phyloP scores from a whole-genome alignment of 2,888 invertebrate genomes.

The Hermodice carunculata region DNA sequence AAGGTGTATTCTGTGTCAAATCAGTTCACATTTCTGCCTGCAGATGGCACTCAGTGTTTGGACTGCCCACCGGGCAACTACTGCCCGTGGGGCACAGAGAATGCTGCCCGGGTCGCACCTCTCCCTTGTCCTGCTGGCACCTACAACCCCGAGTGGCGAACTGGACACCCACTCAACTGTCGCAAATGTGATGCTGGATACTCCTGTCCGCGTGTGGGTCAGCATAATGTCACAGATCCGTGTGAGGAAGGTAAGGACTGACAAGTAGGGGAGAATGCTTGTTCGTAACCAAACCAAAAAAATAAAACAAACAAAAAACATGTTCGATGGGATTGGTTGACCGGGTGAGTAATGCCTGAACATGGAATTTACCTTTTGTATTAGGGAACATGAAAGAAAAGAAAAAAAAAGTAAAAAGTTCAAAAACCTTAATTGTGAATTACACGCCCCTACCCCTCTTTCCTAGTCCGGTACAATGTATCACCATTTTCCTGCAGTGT shows the following conservation, averaged over 20 bases:
- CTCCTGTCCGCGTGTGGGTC: slow-evolving; percentile 59
- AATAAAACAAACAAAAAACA: too few species aligned
- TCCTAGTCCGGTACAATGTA: too few species aligned
- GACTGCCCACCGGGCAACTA: slow-evolving; percentile 60
- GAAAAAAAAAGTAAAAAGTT: too few species aligned
- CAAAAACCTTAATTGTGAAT: too few species aligned
- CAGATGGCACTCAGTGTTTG: slow-evolving; percentile 57
- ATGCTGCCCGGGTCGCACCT: slow-evolving; percentile 53
- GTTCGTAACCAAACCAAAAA: background rate
- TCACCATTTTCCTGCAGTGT: too few species aligned
- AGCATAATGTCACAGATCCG: slow-evolving; percentile 48
- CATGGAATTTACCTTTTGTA: too few species aligned
- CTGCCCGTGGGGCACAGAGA: slow-evolving; percentile 59
- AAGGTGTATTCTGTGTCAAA: too few species aligned
- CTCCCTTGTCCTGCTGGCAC: slow-evolving; percentile 59
- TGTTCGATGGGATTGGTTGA: too few species aligned
- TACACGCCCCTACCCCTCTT: too few species aligned
- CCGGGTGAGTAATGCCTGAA: too few species aligned
- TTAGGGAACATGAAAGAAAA: too few species aligned
- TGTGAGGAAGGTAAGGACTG: slow-evolving; percentile 57
- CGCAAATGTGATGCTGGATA: slow-evolving; percentile 56
- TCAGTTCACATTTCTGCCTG: too few species aligned
- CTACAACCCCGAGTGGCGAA: slow-evolving; percentile 55
- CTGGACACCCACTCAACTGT: slow-evolving; percentile 62
- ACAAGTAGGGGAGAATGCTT: background rate